phyloP scores from a whole-genome alignment of 1,140 invertebrate species.

The Eubasilissa regina region DNA sequence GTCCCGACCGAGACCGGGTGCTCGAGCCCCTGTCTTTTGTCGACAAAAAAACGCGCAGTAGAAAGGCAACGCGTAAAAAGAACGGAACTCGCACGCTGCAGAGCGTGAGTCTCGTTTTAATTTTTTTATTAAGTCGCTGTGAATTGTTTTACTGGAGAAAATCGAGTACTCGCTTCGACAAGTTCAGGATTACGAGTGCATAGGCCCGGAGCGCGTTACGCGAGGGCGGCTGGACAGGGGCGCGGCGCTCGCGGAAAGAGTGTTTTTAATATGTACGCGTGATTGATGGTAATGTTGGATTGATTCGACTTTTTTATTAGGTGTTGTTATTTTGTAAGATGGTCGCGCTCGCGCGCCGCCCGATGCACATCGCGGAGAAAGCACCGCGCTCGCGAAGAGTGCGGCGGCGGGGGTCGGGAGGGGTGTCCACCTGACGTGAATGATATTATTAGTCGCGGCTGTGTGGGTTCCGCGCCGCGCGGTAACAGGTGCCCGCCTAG shows the following conservation, averaged over 20 bases:
- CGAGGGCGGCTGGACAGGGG: neutral
- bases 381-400: neutral
- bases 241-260: neutral
- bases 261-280: neutral
- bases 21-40: neutral
- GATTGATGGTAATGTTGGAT: neutral
- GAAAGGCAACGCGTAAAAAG: neutral
- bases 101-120: too few species aligned
- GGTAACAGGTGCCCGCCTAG: constrained; percentile 6
- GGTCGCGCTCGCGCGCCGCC: neutral
- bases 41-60: constrained; percentile 8
- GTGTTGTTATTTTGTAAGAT: neutral
- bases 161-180: neutral
- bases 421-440: constrained; percentile 23
- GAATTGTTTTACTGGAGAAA: neutral
- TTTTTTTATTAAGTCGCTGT: neutral
- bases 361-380: constrained; percentile 30
- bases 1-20: neutral
- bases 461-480: constrained; percentile 13
- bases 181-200: constrained; percentile 31
- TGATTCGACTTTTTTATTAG: neutral
- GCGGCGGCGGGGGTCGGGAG: neutral
- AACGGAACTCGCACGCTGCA: too few species aligned
- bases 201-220: constrained; percentile 5
- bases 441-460: constrained; percentile 3